phyloP scores from a whole-genome alignment of 2,113 vertebrate species.

The Phasianus colchicus region DNA sequence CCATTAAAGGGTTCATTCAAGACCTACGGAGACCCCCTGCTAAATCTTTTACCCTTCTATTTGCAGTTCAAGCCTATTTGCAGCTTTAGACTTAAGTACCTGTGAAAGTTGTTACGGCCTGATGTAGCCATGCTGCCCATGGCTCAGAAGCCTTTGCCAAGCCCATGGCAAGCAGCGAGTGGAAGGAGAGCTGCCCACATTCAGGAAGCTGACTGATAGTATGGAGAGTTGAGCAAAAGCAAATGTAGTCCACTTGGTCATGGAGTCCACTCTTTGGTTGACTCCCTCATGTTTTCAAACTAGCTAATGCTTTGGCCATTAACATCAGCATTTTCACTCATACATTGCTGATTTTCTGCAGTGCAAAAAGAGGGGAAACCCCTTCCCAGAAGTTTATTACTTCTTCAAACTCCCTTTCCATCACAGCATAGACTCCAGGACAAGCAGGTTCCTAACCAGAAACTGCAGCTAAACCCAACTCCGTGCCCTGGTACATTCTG shows the following conservation, averaged over 20 bases:
- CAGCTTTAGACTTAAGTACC: background rate
- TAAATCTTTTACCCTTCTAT: background rate
- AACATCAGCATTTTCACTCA: background rate
- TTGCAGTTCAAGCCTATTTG: background rate
- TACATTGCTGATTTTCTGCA: too few species aligned
- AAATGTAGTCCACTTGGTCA: too few species aligned
- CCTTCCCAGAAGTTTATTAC: background rate
- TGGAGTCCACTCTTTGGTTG: background rate
- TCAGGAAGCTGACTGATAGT: background rate
- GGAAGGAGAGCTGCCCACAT: background rate
- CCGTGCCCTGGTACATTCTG: background rate
- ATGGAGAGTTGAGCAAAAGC: background rate
- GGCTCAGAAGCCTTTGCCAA: background rate
- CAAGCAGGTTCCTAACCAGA: background rate
- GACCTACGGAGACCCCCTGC: background rate
- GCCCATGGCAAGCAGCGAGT: background rate
- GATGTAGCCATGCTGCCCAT: background rate
- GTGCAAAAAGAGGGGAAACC: background rate
- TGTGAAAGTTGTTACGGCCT: background rate
- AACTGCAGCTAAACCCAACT: background rate
- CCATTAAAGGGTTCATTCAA: background rate
- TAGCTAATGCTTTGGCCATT: background rate
- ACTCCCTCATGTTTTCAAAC: background rate
- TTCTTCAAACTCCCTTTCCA: background rate
- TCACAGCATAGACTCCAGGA: background rate